phyloP scores from a whole-genome alignment of 2,113 vertebrate species.

The Hemicordylus capensis region DNA sequence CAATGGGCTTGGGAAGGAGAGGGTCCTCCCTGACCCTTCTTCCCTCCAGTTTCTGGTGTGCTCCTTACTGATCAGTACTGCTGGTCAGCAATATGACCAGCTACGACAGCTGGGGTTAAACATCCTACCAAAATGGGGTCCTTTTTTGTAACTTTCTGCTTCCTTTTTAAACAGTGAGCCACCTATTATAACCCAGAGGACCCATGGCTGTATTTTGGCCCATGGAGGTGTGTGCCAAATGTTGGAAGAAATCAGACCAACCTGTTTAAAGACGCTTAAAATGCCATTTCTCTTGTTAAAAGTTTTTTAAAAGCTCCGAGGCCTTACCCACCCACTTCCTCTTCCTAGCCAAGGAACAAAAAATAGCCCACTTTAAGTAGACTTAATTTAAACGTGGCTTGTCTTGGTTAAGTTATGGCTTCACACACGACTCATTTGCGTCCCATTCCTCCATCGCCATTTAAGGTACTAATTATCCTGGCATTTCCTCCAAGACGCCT shows the following conservation, averaged over 20 bases:
- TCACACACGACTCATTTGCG: not conserved
- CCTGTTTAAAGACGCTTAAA: not conserved
- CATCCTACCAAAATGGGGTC: too few species aligned
- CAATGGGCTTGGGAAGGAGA: not conserved
- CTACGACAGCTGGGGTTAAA: too few species aligned
- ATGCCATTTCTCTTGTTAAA: not conserved
- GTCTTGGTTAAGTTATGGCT: not conserved
- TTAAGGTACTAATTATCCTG: not conserved
- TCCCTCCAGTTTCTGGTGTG: not conserved
- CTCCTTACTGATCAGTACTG: not conserved
- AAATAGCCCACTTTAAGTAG: not conserved
- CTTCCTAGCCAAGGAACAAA: not conserved
- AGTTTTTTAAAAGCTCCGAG: not conserved
- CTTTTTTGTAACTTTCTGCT: not conserved
- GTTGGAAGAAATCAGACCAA: too few species aligned
- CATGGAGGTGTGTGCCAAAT: too few species aligned
- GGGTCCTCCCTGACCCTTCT: too few species aligned
- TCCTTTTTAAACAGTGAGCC: not conserved
- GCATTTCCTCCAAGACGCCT: not conserved
- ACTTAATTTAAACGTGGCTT: not conserved
- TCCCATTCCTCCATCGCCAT: constrained; percentile 20
- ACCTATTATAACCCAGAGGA: not conserved
- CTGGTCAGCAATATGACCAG: not conserved
- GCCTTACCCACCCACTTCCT: not conserved
- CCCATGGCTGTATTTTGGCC: too few species aligned